phyloP scores from a whole-genome alignment of 2,888 invertebrate genomes.

The Busseola fusca region DNA sequence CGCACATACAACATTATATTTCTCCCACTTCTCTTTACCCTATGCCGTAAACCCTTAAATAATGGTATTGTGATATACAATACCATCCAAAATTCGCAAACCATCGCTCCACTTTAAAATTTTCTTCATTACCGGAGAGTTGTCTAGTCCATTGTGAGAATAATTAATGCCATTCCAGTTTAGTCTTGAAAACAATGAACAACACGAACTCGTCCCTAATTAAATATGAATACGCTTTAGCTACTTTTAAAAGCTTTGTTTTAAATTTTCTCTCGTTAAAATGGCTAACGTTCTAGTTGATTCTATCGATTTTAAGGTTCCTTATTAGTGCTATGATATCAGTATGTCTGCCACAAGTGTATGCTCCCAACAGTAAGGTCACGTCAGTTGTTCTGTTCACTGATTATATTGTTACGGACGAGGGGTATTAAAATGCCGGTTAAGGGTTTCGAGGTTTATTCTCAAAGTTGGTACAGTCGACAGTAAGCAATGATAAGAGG shows the following conservation, averaged over 20 bases:
- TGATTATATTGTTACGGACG: no score
- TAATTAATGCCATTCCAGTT: constrained; percentile 62
- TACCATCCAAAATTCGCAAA: constrained; percentile 19
- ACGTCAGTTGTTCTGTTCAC: neutral
- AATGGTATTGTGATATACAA: constrained; percentile 3
- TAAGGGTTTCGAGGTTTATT: no score
- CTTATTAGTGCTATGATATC: neutral
- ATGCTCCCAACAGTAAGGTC: neutral
- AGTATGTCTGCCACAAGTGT: neutral
- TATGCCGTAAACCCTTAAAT: neutral
- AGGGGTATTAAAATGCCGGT: no score
- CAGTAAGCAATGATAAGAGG: no score
- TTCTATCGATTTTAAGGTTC: neutral
- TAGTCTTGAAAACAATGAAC: constrained; percentile 61
- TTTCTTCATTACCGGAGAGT: constrained; percentile 50
- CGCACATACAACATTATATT: neutral
- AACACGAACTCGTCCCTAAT: constrained; percentile 62
- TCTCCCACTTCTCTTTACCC: neutral
- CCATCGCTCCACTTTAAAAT: constrained; percentile 51
- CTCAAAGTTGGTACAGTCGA: no score
- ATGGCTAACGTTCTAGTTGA: constrained; percentile 3
- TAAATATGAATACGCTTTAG: constrained; percentile 65
- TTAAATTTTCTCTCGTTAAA: constrained; percentile 48
- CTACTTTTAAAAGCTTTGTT: constrained; percentile 61
- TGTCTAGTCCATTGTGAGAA: constrained; percentile 61